These are phyloP conservation scores for Solea solea DNA, from an alignment of 2,113 vertebrate genomes.

Conservation along the genomic window DNA sequence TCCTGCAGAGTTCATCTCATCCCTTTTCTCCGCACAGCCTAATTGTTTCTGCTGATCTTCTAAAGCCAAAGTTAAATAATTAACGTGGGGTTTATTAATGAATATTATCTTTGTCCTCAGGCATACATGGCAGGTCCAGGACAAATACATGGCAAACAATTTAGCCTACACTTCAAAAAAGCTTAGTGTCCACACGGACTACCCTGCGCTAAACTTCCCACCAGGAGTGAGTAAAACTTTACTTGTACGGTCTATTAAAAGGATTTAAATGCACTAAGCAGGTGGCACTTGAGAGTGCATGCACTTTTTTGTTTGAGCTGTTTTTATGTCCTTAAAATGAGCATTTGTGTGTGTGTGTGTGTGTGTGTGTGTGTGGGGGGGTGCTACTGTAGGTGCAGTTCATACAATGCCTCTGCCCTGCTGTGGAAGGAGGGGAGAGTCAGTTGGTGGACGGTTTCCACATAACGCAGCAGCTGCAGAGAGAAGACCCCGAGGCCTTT, in stretches of 20 bases:
- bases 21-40: conserved; percentile 22
- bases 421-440: conserved; percentile 87
- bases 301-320: not conserved
- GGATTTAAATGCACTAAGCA: conserved; percentile 2
- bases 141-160: conserved; percentile 92
- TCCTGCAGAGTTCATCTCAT: conserved; percentile 36
- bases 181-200: conserved; percentile 92
- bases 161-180: conserved; percentile 92
- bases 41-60: conserved; percentile 45
- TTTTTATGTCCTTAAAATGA: not conserved
- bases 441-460: conserved; percentile 93
- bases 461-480: conserved; percentile 80
- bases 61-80: conserved; percentile 42
- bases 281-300: not conserved
- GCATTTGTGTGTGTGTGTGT: conserved; percentile 23
- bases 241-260: not conserved
- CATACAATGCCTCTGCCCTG: conserved; percentile 92
- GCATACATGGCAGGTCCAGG: conserved; percentile 95
- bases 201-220: conserved; percentile 89
- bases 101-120: conserved; percentile 76
- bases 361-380: not conserved
- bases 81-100: conserved; percentile 30
- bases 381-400: conserved; percentile 87
- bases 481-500: conserved; percentile 87
- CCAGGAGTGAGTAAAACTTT: conserved; percentile 89